Evolutionary conservation across 2,113 vertebrate species (phyloP).

Genomic region (Apeltes quadracus): DNA sequence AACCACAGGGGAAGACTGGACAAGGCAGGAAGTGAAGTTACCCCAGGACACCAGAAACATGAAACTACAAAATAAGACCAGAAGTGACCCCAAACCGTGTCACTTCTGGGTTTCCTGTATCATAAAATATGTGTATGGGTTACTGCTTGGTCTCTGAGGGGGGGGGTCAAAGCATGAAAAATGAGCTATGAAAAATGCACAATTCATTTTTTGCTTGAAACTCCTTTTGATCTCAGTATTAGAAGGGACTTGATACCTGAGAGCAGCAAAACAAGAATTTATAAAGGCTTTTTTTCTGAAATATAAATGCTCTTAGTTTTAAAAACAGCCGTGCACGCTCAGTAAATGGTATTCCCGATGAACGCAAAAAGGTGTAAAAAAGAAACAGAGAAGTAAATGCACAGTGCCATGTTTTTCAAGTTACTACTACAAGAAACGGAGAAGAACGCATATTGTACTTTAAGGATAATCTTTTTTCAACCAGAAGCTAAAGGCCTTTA

Average conservation of each 20-base stretch:
- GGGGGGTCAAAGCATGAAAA: background rate
- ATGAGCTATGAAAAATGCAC: background rate
- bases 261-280: background rate
- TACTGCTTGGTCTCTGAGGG: background rate
- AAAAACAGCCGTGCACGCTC: background rate
- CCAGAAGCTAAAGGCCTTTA: background rate
- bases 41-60: too few relatives aligned
- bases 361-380: background rate
- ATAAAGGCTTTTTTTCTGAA: background rate
- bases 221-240: background rate
- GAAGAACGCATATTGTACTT: background rate
- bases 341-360: background rate
- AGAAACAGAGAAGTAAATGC: background rate
- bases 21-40: too few relatives aligned
- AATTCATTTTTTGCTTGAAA: background rate
- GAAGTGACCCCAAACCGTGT: too few relatives aligned
- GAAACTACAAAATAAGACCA: too few relatives aligned
- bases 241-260: background rate
- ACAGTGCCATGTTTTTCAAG: background rate
- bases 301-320: background rate
- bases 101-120: background rate
- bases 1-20: too few relatives aligned
- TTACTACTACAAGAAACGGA: constrained; percentile 19
- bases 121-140: background rate
- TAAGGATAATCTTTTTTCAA: constrained; percentile 4